A percentile compares a stretch with the other conserved stretches of the same genome.
Conservation (phyloP, 2,797 vertebrate species). For the Schizothorax lantsangensis region DNA sequence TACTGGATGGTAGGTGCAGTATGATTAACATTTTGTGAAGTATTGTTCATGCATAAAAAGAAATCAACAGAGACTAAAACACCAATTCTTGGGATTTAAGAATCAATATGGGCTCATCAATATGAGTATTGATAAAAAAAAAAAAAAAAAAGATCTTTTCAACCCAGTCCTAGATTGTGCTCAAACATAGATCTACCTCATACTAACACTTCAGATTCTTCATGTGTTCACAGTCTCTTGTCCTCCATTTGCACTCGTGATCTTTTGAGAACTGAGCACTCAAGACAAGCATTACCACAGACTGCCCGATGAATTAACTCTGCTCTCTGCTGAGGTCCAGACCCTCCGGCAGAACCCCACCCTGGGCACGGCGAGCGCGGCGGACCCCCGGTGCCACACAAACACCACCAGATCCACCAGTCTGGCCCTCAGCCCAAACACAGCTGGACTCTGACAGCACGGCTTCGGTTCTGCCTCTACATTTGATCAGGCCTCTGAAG, state of each 20-base stretch:
- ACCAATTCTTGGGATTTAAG: not conserved
- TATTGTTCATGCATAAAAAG: too few species aligned
- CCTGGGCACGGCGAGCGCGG: not conserved
- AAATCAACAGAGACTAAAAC: too few species aligned
- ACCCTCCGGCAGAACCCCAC: slow-evolving; percentile 6
- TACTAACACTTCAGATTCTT: not conserved
- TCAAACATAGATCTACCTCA: not conserved
- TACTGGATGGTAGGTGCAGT: not conserved
- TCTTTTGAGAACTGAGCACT: slow-evolving; percentile 23
- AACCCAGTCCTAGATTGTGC: not conserved
- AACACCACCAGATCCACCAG: slow-evolving; percentile 46
- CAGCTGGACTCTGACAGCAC: slow-evolving; percentile 69
- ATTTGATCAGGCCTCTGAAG: slow-evolving; percentile 77
- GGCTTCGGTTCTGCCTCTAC: slow-evolving; percentile 63
- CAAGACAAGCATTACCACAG: not conserved
- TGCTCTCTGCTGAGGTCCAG: slow-evolving; percentile 20
- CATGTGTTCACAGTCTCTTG: not conserved
- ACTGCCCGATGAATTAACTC: slow-evolving; percentile 1
- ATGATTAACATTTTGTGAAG: too few species aligned
- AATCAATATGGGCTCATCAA: not conserved
- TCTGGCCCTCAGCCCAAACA: slow-evolving; percentile 28
- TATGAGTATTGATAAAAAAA: too few species aligned
- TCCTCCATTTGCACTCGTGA: not conserved
- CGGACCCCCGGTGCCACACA: slow-evolving; percentile 38
- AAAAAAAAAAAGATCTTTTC: not conserved